phyloP scores from a whole-genome alignment of 2,888 invertebrate genomes.

The Tipula confusa region DNA sequence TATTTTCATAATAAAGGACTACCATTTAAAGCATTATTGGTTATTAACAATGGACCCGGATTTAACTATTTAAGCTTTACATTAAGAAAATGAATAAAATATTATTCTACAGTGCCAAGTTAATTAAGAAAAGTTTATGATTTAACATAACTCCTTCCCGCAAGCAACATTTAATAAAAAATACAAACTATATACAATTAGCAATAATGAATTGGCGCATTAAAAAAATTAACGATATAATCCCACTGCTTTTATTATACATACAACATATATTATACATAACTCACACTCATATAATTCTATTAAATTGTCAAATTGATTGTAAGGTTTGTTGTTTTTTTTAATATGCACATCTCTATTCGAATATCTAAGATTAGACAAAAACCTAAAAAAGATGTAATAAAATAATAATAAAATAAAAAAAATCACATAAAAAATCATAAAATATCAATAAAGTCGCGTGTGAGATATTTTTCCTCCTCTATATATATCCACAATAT shows the following conservation, averaged over 20 bases:
- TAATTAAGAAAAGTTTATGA: too few species aligned
- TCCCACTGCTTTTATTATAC: background rate
- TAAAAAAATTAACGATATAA: background rate
- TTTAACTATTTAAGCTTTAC: too few species aligned
- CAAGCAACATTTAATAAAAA: too few species aligned
- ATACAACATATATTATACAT: background rate
- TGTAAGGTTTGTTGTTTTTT: background rate
- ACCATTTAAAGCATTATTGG: too few species aligned
- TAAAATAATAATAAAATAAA: constrained; percentile 25
- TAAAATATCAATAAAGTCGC: constrained; percentile 25
- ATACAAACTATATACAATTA: background rate
- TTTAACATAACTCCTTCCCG: too few species aligned
- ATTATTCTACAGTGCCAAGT: too few species aligned
- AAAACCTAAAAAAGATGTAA: constrained; percentile 17
- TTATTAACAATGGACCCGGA: too few species aligned
- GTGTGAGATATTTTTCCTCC: background rate
- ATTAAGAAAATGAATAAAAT: too few species aligned
- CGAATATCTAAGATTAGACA: background rate
- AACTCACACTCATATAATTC: too few species aligned
- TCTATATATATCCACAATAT: background rate
- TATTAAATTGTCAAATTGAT: background rate
- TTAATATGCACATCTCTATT: background rate
- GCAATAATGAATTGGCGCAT: background rate
- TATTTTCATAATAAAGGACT: too few species aligned
- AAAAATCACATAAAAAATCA: background rate